Base-by-base conservation (phyloP, 2,113 vertebrate genomes). In the Rhabdornis inornatus region DNA sequence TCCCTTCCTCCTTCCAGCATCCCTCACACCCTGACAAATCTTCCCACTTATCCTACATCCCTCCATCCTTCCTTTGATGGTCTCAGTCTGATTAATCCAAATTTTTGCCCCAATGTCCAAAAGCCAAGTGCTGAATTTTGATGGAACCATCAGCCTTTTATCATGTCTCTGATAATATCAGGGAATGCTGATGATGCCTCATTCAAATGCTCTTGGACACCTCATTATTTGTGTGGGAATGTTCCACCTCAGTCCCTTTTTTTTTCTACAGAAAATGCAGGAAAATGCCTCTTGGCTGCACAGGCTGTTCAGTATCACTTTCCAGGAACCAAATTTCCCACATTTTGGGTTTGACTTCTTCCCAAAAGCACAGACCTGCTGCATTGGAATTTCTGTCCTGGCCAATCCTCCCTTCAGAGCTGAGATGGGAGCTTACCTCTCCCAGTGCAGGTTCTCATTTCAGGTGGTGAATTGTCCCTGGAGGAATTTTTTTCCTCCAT, bases 391-490 rank as follows among this genome's bases (percentile, higher is more conserved):
- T 68, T 68, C 44, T 77, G 63, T 44, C 37, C 37, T 59, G 61
- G 44, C 14, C 44, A 52, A 27, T 15, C 37, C 22, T 27, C 63
- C 44, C 53, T 37, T 42, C 44, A 14, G 44, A 50, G 52, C 10
- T 50, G 61, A 52, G 45, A 33, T 15, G 27, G 37, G 53, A 60
- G 7, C 19, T 77, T 4, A 2, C 11, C 21, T 31, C 44, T 59
- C 44, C 14, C 44, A 31, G 31, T 4, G 25, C 53, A 37, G 21
- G 25, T 15, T 86, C 53, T 60, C 33, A 13, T 86, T 68, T 52
- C 0, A 0, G 27, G 22, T 12, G 33, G 2, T 39, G 45, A 87
- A 52, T 19, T 60, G 22, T 28, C 31, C 33, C 45, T 23, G 27
- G 21, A 60, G 11, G 53, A 40, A 3, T 57, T 59, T 35, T 56